Conservation (phyloP, 2,888 invertebrate genomes). For the Xestia c-nigrum region DNA sequence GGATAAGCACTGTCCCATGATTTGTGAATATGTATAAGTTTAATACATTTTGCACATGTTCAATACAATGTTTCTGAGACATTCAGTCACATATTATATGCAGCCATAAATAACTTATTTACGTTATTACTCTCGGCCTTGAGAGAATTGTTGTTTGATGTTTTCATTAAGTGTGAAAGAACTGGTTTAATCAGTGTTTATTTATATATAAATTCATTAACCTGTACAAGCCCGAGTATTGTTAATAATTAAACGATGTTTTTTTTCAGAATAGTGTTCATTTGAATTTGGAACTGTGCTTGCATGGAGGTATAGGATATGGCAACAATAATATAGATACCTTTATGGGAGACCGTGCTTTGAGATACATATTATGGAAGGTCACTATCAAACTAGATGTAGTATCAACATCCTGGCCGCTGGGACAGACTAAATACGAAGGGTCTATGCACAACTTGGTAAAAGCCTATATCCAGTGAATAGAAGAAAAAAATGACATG, state of each 20-base stretch:
- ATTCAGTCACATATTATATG: conserved; percentile 18
- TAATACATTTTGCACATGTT: conserved; percentile 28
- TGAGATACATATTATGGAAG: background rate
- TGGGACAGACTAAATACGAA: background rate
- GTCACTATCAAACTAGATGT: background rate
- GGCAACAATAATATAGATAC: background rate
- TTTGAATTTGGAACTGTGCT: background rate
- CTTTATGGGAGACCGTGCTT: background rate
- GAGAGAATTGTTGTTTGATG: conserved; percentile 42
- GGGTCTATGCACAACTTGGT: background rate
- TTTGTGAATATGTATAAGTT: background rate
- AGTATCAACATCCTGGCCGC: background rate
- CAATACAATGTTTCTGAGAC: conserved; percentile 16
- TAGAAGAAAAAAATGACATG: conserved; percentile 10
- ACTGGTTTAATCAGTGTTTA: conserved; percentile 39
- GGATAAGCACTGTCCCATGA: background rate
- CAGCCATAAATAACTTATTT: conserved; percentile 31
- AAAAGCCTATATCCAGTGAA: background rate
- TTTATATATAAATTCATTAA: conserved; percentile 31
- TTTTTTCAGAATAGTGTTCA: background rate
- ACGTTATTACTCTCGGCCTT: conserved; percentile 27
- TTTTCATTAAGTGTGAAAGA: conserved; percentile 40
- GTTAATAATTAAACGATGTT: background rate
- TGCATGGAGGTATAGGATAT: background rate
- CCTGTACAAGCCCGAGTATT: background rate